These are phyloP conservation scores for Anoplopoma fimbria DNA, from an alignment of 2,113 vertebrate species.

Conservation along the genomic window DNA sequence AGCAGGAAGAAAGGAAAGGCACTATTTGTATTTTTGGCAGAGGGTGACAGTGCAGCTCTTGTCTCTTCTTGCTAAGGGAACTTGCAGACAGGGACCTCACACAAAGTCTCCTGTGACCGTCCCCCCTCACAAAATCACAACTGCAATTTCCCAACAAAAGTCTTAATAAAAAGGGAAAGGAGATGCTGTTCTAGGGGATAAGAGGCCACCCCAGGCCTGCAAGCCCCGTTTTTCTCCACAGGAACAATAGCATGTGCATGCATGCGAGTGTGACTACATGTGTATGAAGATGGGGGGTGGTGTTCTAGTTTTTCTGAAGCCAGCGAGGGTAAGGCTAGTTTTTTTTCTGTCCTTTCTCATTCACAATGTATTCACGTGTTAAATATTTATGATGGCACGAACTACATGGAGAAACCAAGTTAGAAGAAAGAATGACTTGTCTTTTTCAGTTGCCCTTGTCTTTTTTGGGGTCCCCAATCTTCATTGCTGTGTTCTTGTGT, in stretches of 20 bases:
- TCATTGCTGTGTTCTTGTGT: not conserved
- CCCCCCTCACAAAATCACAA: conserved; percentile 26
- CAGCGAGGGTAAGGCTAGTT: not conserved
- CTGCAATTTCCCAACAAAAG: conserved; percentile 4
- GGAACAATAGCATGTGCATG: conserved; percentile 33
- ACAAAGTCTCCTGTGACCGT: conserved; percentile 2
- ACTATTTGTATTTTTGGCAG: conserved; percentile 68
- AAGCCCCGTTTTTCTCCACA: conserved; percentile 29
- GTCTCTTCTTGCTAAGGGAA: conserved; percentile 52
- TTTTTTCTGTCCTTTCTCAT: conserved; percentile 53
- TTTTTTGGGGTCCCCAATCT: conserved; percentile 13
- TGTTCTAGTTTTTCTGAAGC: conserved; percentile 19
- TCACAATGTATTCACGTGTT: conserved; percentile 57
- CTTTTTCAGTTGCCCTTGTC: conserved; percentile 25
- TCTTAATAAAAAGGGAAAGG: conserved; percentile 23
- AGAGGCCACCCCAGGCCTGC: conserved; percentile 10
- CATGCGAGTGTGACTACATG: not conserved
- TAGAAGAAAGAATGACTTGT: conserved; percentile 31
- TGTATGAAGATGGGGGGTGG: not conserved
- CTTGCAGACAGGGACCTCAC: conserved; percentile 48
- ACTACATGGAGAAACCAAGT: conserved; percentile 29
- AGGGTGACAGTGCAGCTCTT: conserved; percentile 48
- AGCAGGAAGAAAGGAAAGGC: conserved; percentile 37
- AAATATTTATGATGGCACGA: conserved; percentile 69
- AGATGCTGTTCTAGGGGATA: conserved; percentile 22